Evolutionary conservation across 2,113 vertebrate genomes (phyloP), one percentile per base, ranked within the genome.

Genomic region (Mormyrus lacerda): DNA sequence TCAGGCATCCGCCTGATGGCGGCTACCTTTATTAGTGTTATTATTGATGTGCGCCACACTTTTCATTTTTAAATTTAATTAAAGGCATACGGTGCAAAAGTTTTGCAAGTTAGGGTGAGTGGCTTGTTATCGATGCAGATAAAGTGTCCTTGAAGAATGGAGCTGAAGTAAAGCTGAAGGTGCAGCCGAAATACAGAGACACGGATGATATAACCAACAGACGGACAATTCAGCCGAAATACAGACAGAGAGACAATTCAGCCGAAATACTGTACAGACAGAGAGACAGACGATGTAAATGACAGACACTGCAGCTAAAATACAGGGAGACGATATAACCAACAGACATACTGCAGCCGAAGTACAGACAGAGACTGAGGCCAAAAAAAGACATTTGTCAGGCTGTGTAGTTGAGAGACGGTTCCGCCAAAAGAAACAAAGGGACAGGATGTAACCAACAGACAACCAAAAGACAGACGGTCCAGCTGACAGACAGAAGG

Each of bases 1-100:
- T 84, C 82, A 84, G 21, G 82, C 39, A 24, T 84, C 44, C 8
- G 44, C 82, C 82, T 84, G 21, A 47, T 84, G 82, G 24, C 39
- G 21, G 21, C 39, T 84, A 84, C 82, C 82, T 84, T 84, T 84
- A 84, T 84, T 44, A 84, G 82, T 84, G 39, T 84, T 84, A 84
- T 84, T 84, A 84, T 84, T 84, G 39, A 84, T 84, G 82, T 21
- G 42, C 21, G 21, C 82, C 3, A 9, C 39, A 9, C 39, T 24
- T 45, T 47, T 84, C 42, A 84, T 84, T 84, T 84, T 45, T 47
- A 44, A 45, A 84, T n/a, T n/a, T 84, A 84, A 84, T 84, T 84
- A 84, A 84, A 84, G 44, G 42, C 82, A 84, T 47, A 84, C 21
- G 82, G 31, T 19, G 73, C 3, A 79, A 79, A 79, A 79, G 73